A percentile compares a stretch with the other conserved stretches of the same genome.
Evolutionary conservation across 2,888 invertebrate species (phyloP).

Genomic region (Phortica okadai): DNA sequence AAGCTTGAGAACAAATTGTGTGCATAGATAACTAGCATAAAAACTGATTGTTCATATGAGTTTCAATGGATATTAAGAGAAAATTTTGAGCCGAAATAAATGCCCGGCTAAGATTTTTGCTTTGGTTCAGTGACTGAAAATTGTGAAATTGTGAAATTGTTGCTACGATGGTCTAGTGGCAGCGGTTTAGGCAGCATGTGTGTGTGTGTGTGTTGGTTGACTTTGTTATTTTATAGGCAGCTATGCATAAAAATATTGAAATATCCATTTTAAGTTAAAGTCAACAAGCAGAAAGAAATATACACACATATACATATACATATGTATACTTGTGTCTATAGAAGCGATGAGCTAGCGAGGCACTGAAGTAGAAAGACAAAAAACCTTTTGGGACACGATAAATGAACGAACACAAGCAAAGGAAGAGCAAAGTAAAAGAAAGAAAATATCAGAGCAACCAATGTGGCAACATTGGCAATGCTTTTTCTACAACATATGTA

Average conservation of each 20-base stretch:
- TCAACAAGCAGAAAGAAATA: conserved; percentile 2
- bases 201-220: not conserved
- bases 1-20: not conserved
- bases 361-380: not conserved
- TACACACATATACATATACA: not conserved
- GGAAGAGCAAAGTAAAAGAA: not conserved
- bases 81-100: not conserved
- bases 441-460: not conserved
- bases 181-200: not conserved
- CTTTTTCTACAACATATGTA: not conserved
- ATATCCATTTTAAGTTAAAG: conserved; percentile 16
- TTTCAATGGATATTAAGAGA: not conserved
- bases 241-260: conserved; percentile 20
- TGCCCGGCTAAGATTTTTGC: not conserved
- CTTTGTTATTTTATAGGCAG: not conserved
- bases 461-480: not conserved
- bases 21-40: not conserved
- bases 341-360: not conserved
- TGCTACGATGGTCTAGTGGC: not conserved
- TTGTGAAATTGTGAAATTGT: not conserved
- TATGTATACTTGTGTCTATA: not conserved
- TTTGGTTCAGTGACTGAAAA: not conserved
- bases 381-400: conserved; percentile 1
- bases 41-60: not conserved
- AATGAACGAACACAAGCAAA: not conserved